Conservation (phyloP, 2,113 vertebrate species). For the Apeltes quadracus region DNA sequence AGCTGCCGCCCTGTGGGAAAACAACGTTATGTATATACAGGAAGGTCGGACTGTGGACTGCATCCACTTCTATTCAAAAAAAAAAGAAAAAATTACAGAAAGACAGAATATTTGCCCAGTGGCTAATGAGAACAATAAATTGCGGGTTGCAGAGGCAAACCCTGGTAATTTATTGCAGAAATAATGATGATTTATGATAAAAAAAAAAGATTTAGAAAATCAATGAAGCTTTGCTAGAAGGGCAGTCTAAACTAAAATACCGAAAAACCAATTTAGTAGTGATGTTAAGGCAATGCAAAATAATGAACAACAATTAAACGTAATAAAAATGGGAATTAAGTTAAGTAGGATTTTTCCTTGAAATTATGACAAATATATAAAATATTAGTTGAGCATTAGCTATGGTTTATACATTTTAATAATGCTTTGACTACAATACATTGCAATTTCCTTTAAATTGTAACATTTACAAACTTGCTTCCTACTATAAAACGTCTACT, state of each 20-base stretch:
- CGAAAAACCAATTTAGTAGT: conserved; percentile 9
- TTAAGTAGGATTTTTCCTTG: conserved; percentile 27
- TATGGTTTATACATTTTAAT: conserved; percentile 1
- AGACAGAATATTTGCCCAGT: conserved; percentile 91
- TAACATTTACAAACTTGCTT: conserved; percentile 11
- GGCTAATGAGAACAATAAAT: conserved; percentile 98
- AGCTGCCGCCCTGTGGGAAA: conserved; percentile 96
- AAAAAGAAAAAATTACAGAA: conserved; percentile 63
- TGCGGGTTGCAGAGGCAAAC: conserved; percentile 83
- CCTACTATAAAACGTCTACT: background rate
- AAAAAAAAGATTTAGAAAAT: conserved; percentile 60
- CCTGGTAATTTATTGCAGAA: conserved; percentile 95
- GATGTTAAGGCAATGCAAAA: conserved; percentile 14
- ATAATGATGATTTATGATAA: conserved; percentile 83
- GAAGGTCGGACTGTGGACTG: conserved; percentile 87
- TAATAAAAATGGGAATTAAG: conserved; percentile 31
- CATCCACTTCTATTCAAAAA: conserved; percentile 73
- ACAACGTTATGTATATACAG: conserved; percentile 95
- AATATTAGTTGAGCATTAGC: conserved; percentile 8
- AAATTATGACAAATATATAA: conserved; percentile 18
- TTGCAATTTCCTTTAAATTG: conserved; percentile 5
- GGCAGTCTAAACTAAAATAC: conserved; percentile 69
- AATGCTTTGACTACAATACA: conserved; percentile 13
- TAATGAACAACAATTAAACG: conserved; percentile 5
- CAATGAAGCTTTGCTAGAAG: conserved; percentile 88